A percentile compares a stretch with the other conserved stretches of the same genome.
These are phyloP conservation scores for Scalopus aquaticus DNA, from an alignment of 2,113 vertebrate genomes.

Conservation along the genomic window DNA sequence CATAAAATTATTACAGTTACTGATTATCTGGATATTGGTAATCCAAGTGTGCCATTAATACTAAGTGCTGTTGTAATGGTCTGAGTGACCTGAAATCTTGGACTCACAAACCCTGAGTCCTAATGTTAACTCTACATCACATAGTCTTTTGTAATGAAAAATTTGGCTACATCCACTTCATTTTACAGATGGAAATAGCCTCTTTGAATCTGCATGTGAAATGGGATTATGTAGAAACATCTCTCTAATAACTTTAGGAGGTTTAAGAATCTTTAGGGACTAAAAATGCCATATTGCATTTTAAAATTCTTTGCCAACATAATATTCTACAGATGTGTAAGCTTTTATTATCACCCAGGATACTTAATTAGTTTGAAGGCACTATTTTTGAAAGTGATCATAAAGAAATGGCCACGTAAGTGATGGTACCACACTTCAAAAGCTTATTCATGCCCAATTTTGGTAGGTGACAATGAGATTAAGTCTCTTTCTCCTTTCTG, in stretches of 20 bases:
- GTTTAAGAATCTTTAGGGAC: background rate
- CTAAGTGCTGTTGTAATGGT: background rate
- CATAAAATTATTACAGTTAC: background rate
- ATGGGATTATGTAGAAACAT: background rate
- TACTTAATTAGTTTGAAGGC: background rate
- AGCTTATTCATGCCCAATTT: background rate
- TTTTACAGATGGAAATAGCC: background rate
- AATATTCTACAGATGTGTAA: background rate
- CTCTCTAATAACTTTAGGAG: conserved; percentile 1
- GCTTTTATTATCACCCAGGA: background rate
- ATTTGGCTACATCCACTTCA: background rate
- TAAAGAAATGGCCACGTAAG: background rate
- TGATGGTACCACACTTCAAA: background rate
- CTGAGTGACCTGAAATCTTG: background rate
- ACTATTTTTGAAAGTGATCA: background rate
- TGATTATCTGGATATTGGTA: background rate
- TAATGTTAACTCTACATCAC: background rate
- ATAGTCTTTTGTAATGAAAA: background rate
- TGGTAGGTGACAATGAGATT: background rate
- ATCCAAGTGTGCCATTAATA: background rate
- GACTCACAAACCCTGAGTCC: background rate
- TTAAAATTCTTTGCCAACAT: background rate
- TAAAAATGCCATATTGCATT: background rate
- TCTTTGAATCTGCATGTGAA: background rate
- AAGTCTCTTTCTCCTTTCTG: background rate